These are phyloP conservation scores for Gymnarchus niloticus DNA, from an alignment of 2,113 vertebrate genomes.

Conservation along the genomic window DNA sequence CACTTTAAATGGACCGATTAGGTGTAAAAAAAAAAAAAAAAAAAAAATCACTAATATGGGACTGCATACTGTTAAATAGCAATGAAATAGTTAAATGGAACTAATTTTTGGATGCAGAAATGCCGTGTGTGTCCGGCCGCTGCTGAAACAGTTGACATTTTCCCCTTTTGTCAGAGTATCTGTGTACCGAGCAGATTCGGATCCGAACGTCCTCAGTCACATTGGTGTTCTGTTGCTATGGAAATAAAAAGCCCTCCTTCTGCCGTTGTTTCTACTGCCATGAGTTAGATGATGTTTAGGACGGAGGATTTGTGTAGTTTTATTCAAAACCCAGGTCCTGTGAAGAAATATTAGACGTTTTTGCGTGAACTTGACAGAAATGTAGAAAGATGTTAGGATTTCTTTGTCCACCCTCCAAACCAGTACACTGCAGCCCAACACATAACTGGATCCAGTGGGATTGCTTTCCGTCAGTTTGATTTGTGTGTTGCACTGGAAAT, in stretches of 20 bases:
- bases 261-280: neutral
- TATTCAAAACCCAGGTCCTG: neutral
- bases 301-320: neutral
- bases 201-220: neutral
- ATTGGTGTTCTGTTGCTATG: constrained; percentile 21
- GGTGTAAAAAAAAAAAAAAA: neutral
- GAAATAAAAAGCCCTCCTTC: constrained; percentile 19
- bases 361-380: neutral
- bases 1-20: neutral
- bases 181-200: neutral
- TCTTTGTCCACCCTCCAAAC: neutral
- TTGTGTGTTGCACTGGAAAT: neutral
- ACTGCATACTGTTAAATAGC: constrained; percentile 3
- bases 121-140: neutral
- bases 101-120: constrained; percentile 5
- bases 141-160: neutral
- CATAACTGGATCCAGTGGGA: neutral
- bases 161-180: neutral
- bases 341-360: neutral
- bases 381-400: neutral
- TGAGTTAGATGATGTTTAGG: neutral
- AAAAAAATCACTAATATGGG: neutral
- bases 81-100: constrained; percentile 9
- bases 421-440: neutral
- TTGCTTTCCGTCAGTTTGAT: neutral